Percentiles rank a stretch among this genome's conserved stretches.
Conservation (phyloP, 2,113 vertebrate genomes). For the Syngnathus typhle region DNA sequence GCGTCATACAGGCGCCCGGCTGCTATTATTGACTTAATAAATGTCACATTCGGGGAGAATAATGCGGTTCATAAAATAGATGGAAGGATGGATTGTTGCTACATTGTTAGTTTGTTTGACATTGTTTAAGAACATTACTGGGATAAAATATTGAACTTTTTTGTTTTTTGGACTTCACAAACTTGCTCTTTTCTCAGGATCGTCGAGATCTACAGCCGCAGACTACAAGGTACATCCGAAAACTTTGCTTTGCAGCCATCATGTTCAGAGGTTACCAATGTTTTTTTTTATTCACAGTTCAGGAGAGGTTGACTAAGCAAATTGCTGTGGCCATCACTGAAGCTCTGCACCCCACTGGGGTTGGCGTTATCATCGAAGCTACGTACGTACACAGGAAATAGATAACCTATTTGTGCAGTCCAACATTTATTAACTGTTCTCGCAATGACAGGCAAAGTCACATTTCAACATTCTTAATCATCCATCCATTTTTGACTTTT, state of each 20-base stretch:
- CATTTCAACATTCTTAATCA: too few relatives aligned
- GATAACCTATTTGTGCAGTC: background rate
- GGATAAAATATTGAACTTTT: background rate
- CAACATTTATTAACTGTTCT: background rate
- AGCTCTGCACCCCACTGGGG: conserved; percentile 87
- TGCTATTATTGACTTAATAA: background rate
- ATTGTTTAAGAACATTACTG: too few relatives aligned
- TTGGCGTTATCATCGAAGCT: conserved; percentile 92
- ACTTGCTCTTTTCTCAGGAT: conserved; percentile 71
- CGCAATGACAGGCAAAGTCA: too few relatives aligned
- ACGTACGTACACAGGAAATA: conserved; percentile 73
- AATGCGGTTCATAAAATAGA: too few relatives aligned
- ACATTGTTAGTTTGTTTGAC: too few relatives aligned
- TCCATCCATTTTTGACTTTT: too few relatives aligned
- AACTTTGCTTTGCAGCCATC: background rate
- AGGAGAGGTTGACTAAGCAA: conserved; percentile 95
- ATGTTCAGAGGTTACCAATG: background rate
- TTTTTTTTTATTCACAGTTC: conserved; percentile 72
- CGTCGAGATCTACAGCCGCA: conserved; percentile 96
- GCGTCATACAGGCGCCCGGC: background rate
- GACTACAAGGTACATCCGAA: conserved; percentile 79
- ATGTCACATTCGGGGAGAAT: background rate
- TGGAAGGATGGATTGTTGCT: too few relatives aligned
- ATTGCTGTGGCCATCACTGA: conserved; percentile 96
- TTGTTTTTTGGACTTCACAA: background rate